phyloP scores from a whole-genome alignment of 2,797 vertebrate species.

The Microtus agrestis region DNA sequence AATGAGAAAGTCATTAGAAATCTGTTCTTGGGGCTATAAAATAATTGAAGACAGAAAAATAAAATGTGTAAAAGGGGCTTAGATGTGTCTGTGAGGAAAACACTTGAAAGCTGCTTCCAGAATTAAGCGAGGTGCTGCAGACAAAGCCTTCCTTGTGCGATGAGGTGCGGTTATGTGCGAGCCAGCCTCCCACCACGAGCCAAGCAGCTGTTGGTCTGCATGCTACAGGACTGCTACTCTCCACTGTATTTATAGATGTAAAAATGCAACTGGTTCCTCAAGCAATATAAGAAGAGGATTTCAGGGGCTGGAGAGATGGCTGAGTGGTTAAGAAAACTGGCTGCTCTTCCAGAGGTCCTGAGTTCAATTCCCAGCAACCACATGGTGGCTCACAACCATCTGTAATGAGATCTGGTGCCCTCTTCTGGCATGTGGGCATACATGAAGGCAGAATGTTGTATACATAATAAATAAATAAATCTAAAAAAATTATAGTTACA shows the following conservation, averaged over 20 bases:
- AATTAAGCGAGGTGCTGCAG: slow-evolving; percentile 4
- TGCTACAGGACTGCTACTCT: no score
- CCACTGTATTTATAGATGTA: background rate
- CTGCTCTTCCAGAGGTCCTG: no score
- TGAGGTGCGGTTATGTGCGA: no score
- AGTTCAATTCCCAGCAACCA: no score
- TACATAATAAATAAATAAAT: no score
- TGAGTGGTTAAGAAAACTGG: no score
- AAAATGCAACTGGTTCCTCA: background rate
- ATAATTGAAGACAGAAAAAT: slow-evolving; percentile 55
- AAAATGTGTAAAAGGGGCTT: slow-evolving; percentile 36
- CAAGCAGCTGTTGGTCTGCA: background rate
- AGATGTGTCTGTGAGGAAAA: background rate
- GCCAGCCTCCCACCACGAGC: no score
- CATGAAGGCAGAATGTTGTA: no score
- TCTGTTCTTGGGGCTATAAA: slow-evolving; percentile 37
- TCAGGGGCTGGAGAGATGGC: background rate
- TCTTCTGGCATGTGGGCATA: no score
- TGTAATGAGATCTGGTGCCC: no score
- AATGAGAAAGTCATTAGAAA: slow-evolving; percentile 23
- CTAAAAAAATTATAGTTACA: no score
- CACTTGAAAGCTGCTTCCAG: slow-evolving; percentile 10
- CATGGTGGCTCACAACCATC: no score
- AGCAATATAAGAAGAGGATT: background rate
- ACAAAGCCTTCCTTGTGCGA: background rate